Base-by-base conservation (phyloP, 2,113 vertebrate species). In the Xiphophorus maculatus region DNA sequence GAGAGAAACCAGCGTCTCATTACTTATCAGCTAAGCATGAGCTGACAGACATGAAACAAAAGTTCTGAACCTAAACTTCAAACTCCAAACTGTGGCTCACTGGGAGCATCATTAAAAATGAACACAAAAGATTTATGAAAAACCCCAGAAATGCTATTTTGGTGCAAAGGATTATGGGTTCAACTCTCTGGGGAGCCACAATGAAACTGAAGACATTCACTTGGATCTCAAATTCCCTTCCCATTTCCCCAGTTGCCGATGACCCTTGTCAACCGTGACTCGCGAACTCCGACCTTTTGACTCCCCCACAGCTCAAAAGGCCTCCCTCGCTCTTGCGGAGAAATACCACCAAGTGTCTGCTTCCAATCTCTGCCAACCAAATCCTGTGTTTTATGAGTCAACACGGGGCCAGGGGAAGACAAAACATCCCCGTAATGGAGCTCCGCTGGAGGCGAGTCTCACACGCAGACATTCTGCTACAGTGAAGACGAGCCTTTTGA, bases 381-480 rank as follows among this genome's bases (percentile, higher is more conserved):
- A 91, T 77, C 68, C 71, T 35, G 40, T 70, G 77, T 87, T 76
- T 81, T 27, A 79, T 12, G 80, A 91, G 86, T 90, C 84, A 82
- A 88, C 71, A 33, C 69, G 77, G 76, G 76, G 63, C 58, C 32
- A 66, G 48, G 48, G 66, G 69, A 88, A 86, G 91, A 89, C 88
- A 89, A 90, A 90, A 92, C 91, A 87, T 83, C 73, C 74, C 15
- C 71, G 84, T 84, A 85, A 88, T 13, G 19, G 54, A 83, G 83
- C 73, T 73, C 72, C 51, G 14, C 35, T 1, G 3, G 58, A 83
- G 73, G 80, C 81, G 90, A 89, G 78, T 90, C 87, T 88, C 82
- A 89, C 82, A 84, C 73, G 44, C 17, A 72, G 75, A 84, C 75
- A 60, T 78, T 82, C 77, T 14, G 37, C 81, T 76, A 19, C 84